These are phyloP conservation scores for Temnothorax curvispinosus DNA, from an alignment of 1,140 invertebrate genomes.

Conservation along the genomic window DNA sequence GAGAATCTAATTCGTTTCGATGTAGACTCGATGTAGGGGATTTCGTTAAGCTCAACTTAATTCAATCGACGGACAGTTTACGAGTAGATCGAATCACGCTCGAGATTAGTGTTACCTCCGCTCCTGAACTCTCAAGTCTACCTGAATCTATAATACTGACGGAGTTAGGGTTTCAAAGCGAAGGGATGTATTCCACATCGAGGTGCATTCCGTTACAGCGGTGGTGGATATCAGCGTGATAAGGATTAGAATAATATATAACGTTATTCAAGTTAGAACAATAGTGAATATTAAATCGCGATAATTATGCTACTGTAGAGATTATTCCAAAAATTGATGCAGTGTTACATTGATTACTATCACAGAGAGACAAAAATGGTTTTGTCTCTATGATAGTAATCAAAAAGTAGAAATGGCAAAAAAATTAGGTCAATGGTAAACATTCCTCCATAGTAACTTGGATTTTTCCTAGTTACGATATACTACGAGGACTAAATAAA, in stretches of 20 bases:
- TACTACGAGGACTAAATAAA: background rate
- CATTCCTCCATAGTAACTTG: background rate
- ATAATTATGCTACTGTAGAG: background rate
- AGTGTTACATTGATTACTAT: background rate
- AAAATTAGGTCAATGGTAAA: no score
- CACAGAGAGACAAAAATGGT: background rate
- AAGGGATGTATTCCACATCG: background rate
- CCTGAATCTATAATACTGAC: conserved; percentile 4
- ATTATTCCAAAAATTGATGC: background rate
- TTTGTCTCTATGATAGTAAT: no score
- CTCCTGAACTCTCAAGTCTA: background rate
- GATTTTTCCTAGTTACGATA: background rate
- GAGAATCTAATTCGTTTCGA: background rate
- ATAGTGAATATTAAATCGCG: background rate
- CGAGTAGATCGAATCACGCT: conserved; percentile 18
- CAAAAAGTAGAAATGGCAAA: no score
- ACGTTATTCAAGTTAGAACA: background rate
- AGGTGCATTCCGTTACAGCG: background rate
- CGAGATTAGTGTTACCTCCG: conserved; percentile 28
- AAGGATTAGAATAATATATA: conserved; percentile 1
- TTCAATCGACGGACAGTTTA: conserved; percentile 8
- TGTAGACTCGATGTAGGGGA: background rate
- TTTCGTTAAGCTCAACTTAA: conserved; percentile 33
- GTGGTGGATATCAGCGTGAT: background rate
- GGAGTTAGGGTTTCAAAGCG: conserved; percentile 18